Evolutionary conservation across 2,113 vertebrate species (phyloP), one percentile per base, ranked within the genome.

Genomic region (Axis porcinus): DNA sequence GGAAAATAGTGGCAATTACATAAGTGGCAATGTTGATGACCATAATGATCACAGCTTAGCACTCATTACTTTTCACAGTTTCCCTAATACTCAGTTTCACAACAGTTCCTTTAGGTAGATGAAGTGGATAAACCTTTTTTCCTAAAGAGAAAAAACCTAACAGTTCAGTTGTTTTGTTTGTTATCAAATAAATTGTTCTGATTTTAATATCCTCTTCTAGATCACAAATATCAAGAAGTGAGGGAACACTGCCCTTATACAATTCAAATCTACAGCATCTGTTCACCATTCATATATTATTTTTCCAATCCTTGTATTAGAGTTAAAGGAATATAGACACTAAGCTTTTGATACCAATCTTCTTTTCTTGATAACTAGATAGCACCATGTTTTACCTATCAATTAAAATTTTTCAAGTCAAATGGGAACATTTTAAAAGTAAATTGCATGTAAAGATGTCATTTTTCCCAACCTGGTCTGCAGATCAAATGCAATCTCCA

Each of bases 371-470:
- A 82, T 93, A 82, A 81, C 16, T 76, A 94, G 6, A 40, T 67
- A 30, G 70, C 62, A 57, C 9, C 27, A 36, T 45, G 79, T 96
- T 95, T 90, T 74, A 19, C 28, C 86, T 87, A 36, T 36, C 85
- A 83, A 16, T 81, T 86, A 92, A 95, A 94, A 95, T 89, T 47
- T 81, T 97, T 93, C 90, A 96, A 97, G 96, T 98, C 94, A 98
- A 98, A 98, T 95, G 93, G 90, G 92, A 97, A 96, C 74, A 96
- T 97, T 98, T 98, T 89, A 95, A 98, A 98, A 98, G 95, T 97
- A 98, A 89, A 98, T 97, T 97, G 2, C 3, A 7, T 8, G 15
- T 85, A 21, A 79, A 83, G 3, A 67, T 52, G 28, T 12, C 47
- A 64, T 54, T 81, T 43, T 89, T 87, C 50, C 50, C 50, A 89